These are phyloP conservation scores for Apamea anceps DNA, from an alignment of 2,888 invertebrate species.

Conservation along the genomic window DNA sequence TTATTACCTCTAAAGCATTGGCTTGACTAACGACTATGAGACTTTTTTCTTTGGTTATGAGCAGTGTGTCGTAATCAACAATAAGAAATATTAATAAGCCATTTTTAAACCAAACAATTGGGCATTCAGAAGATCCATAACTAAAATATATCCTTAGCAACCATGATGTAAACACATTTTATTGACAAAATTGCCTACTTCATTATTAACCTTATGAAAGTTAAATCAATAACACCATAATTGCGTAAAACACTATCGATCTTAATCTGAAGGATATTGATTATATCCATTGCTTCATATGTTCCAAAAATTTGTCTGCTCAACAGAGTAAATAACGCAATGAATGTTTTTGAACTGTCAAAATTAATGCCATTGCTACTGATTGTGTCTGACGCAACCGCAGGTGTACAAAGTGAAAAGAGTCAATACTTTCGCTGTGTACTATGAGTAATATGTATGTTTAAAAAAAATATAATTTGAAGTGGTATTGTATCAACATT, in stretches of 20 bases:
- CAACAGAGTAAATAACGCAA: neutral
- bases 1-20: neutral
- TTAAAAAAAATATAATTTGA: neutral
- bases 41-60: neutral
- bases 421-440: neutral
- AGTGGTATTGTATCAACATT: neutral
- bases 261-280: neutral
- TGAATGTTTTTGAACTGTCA: neutral
- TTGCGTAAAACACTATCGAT: neutral
- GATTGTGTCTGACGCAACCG: neutral
- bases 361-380: neutral
- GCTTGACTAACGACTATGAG: neutral
- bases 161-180: conserved; percentile 26
- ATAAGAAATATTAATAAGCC: neutral
- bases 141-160: conserved; percentile 30
- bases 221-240: conserved; percentile 32
- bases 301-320: neutral
- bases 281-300: neutral
- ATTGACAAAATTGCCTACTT: conserved; percentile 5
- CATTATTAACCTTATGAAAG: conserved; percentile 21
- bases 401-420: neutral
- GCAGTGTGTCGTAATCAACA: neutral
- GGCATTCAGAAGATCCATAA: neutral
- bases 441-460: neutral
- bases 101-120: conserved; percentile 1